Conservation (phyloP, 2,888 invertebrate species). For the Netelia inedita region DNA sequence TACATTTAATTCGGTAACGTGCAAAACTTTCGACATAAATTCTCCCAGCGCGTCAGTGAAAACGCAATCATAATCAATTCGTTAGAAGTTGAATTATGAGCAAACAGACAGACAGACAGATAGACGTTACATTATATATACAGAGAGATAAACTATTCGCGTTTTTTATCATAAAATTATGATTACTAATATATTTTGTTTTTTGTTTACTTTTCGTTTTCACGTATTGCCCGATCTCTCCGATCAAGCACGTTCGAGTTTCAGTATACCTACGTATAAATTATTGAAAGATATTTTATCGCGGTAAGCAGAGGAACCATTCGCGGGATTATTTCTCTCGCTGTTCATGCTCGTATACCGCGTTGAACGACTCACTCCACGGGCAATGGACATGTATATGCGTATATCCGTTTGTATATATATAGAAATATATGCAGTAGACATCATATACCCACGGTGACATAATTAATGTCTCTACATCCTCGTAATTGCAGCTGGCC, state of each 20-base stretch:
- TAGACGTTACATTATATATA: no score
- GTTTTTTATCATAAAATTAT: no score
- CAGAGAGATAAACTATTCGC: no score
- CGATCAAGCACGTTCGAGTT: not conserved
- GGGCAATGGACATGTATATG: conserved; percentile 6
- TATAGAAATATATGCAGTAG: conserved; percentile 23
- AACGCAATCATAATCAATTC: no score
- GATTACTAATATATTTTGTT: no score
- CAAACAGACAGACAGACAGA: no score
- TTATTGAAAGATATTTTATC: conserved; percentile 45
- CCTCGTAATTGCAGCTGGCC: conserved; percentile 70
- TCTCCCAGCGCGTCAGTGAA: no score
- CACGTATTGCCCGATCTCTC: not conserved
- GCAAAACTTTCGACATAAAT: no score
- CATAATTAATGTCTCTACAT: conserved; percentile 73
- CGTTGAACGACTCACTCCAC: conserved; percentile 67
- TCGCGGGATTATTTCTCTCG: conserved; percentile 58
- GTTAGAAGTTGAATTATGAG: no score
- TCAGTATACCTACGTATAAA: conserved; percentile 5
- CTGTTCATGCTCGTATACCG: conserved; percentile 17
- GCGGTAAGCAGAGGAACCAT: conserved; percentile 28
- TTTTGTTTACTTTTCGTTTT: no score
- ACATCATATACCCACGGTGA: conserved; percentile 67
- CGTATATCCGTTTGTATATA: no score
- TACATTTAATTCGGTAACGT: no score